phyloP scores from a whole-genome alignment of 1,140 invertebrate genomes.

The Lucilia sericata region DNA sequence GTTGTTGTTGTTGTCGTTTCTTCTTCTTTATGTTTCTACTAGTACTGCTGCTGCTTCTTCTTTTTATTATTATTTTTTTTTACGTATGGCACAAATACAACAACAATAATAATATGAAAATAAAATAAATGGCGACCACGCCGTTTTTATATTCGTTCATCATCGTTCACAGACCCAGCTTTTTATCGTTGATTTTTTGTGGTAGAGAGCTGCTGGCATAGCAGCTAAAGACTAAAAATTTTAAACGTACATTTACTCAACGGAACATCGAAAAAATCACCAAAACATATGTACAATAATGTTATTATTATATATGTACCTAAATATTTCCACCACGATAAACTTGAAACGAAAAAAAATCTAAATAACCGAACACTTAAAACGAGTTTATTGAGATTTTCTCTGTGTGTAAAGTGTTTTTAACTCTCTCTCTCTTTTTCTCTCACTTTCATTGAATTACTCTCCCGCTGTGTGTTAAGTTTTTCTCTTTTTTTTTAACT shows the following conservation, averaged over 20 bases:
- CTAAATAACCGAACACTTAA: neutral
- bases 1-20: neutral
- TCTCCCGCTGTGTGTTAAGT: too few species aligned
- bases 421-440: neutral
- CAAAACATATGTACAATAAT: neutral
- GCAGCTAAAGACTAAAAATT: slow-evolving; percentile 43
- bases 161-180: slow-evolving; percentile 33
- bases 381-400: neutral
- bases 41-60: slow-evolving; percentile 6
- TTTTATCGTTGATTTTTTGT: slow-evolving; percentile 37
- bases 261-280: slow-evolving; percentile 35
- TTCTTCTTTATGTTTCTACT: slow-evolving; percentile 5
- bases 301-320: neutral
- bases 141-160: slow-evolving; percentile 37
- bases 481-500: too few species aligned
- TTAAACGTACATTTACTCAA: slow-evolving; percentile 34
- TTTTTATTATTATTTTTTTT: neutral
- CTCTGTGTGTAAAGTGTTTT: neutral
- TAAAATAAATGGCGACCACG: slow-evolving; percentile 38
- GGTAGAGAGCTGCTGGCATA: slow-evolving; percentile 39
- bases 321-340: slow-evolving; percentile 7
- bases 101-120: slow-evolving; percentile 28
- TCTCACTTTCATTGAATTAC: neutral
- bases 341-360: neutral
- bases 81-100: neutral